A percentile compares a stretch with the other conserved stretches of the same genome.
phyloP scores from a whole-genome alignment of 2,888 invertebrate genomes.

The Chalcosyrphus nemorum region DNA sequence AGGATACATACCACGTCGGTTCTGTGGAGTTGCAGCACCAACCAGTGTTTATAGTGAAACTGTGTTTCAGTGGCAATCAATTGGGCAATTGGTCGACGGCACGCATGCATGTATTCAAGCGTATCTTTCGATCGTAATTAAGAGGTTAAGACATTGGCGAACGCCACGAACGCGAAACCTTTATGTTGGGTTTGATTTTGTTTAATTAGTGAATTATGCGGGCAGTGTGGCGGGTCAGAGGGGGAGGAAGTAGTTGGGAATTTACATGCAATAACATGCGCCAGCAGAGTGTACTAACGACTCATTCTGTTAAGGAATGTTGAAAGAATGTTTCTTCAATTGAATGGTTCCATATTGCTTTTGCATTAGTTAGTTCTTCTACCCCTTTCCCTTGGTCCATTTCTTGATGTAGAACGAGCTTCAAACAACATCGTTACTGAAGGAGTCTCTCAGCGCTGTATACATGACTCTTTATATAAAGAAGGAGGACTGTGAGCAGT shows the following conservation, averaged over 20 bases:
- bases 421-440: too few species aligned
- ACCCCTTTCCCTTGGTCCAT: too few species aligned
- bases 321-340: background rate
- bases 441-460: too few species aligned
- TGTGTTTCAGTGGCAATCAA: slow-evolving; percentile 39
- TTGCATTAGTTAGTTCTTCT: too few species aligned
- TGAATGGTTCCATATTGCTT: too few species aligned
- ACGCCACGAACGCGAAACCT: slow-evolving; percentile 21
- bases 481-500: too few species aligned
- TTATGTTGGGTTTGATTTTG: slow-evolving; percentile 38
- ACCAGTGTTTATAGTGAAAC: slow-evolving; percentile 29
- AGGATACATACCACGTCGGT: slow-evolving; percentile 29
- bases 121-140: slow-evolving; percentile 42
- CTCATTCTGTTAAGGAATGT: background rate
- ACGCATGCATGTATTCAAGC: slow-evolving; percentile 52
- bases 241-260: background rate
- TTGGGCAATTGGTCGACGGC: slow-evolving; percentile 54
- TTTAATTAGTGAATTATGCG: background rate
- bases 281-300: background rate
- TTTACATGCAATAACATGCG: background rate
- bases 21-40: slow-evolving; percentile 29
- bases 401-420: too few species aligned
- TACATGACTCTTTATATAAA: too few species aligned
- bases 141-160: slow-evolving; percentile 61
- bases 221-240: background rate